Base-by-base conservation (phyloP, 2,888 invertebrate genomes). In the Lepidocyrtinus sp. region DNA sequence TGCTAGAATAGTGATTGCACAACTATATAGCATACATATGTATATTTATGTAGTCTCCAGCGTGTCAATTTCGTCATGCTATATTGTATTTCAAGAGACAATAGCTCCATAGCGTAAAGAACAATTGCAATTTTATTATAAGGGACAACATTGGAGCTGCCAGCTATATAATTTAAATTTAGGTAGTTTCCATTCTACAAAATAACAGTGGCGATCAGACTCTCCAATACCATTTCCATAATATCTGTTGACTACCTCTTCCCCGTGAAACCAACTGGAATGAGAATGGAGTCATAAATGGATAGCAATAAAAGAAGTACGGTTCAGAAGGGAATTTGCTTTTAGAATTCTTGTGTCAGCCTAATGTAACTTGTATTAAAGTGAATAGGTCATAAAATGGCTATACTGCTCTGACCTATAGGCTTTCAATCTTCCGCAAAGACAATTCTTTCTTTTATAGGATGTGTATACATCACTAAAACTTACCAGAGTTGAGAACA, bases 401-500 rank as follows among this genome's bases (percentile, higher is more conserved):
- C 12, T 50, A 50, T 50, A 2, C 50, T 17, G 12, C 15, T 17
- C 50, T n/a, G 36, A 36, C 36, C 36, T 7, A 59, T 59, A 3
- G 59, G 7, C 17, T 21, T 7, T 59, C 5, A n/a, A 59, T 59
- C 59, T n/a, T 59, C 7, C 22, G 36, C 3, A 25, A 67, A 67
- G 2, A 2, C n/a, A 27, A 67, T 12, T 67, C n/a, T 12, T 19
- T n/a, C 19, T 46, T 46, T 3, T 25, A 55, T 12, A 55, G 3
- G 55, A 55, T 55, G 19, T 12, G 55, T 55, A 5, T 55, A 45
- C 7, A 12, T 45, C 7, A 70, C 24, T 50, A 45, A 12, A 59
- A 46, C 81, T 85, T 82, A 85, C 85, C 82, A 85, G 25, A 25
- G 84, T 84, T n/a, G 83, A 82, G 68, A 83, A 83, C 82, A 82